phyloP scores from a whole-genome alignment of 1,140 invertebrate species.

The Papilio aristodemus region DNA sequence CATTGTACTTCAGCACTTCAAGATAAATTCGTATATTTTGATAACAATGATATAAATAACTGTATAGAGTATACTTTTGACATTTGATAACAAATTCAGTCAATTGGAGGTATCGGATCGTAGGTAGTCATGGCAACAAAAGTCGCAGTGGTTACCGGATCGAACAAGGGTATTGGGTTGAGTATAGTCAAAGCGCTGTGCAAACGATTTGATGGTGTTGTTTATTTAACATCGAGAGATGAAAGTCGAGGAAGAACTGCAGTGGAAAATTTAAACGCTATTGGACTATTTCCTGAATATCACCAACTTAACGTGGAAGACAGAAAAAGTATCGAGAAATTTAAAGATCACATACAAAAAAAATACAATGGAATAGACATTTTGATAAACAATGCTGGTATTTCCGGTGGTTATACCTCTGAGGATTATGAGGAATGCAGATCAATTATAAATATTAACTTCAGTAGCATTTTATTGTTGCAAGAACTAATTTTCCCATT shows the following conservation, averaged over 20 bases:
- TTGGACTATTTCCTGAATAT: constrained; percentile 70
- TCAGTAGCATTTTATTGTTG: constrained; percentile 82
- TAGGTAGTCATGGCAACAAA: constrained; percentile 55
- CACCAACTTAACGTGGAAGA: constrained; percentile 85
- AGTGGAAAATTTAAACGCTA: constrained; percentile 73
- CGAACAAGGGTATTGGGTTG: constrained; percentile 89
- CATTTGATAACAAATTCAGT: not conserved
- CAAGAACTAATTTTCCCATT: constrained; percentile 85
- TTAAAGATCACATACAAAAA: constrained; percentile 81
- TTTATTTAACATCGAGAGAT: constrained; percentile 83
- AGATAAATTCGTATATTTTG: no score
- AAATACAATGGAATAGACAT: constrained; percentile 88
- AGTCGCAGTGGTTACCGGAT: constrained; percentile 83
- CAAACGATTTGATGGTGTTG: constrained; percentile 81
- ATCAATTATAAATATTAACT: constrained; percentile 84
- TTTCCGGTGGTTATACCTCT: constrained; percentile 77
- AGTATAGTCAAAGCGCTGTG: constrained; percentile 84
- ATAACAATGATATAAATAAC: no score
- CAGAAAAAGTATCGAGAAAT: constrained; percentile 78
- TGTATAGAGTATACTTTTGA: not conserved
- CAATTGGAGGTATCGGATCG: not conserved
- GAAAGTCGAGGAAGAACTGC: constrained; percentile 78
- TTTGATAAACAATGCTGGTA: constrained; percentile 90
- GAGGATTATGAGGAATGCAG: constrained; percentile 84
- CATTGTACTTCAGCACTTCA: no score